These are phyloP conservation scores for Physocephala rufipes DNA, from an alignment of 2,888 invertebrate genomes.

Conservation along the genomic window DNA sequence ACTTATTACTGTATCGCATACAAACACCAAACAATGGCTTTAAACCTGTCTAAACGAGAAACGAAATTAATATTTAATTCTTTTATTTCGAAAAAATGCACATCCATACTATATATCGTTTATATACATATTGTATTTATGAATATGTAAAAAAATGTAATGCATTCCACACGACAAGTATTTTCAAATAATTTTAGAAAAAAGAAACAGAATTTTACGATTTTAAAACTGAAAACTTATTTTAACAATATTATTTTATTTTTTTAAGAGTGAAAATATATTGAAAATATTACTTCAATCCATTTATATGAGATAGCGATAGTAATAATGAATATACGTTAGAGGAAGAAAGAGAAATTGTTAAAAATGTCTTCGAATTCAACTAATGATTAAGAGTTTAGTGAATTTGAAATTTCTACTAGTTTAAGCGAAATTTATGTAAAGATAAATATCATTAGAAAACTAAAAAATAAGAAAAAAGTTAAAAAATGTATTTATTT, in stretches of 20 bases:
- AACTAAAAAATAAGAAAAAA: too few species aligned
- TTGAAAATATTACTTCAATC: neutral
- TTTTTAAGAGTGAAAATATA: neutral
- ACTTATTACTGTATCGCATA: slow-evolving; percentile 9
- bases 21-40: slow-evolving; percentile 12
- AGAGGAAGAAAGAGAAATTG: neutral
- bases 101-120: slow-evolving; percentile 30
- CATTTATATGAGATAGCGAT: neutral
- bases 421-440: too few species aligned
- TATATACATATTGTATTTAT: slow-evolving; percentile 8
- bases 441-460: too few species aligned
- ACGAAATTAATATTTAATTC: too few species aligned
- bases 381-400: too few species aligned
- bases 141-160: too few species aligned
- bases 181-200: too few species aligned
- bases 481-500: too few species aligned
- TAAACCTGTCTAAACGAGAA: neutral
- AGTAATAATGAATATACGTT: neutral
- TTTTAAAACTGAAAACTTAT: slow-evolving; percentile 21
- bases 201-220: slow-evolving; percentile 38
- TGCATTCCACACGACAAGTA: too few species aligned
- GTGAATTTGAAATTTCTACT: too few species aligned
- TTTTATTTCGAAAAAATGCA: too few species aligned
- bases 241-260: neutral
- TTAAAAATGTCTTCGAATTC: too few species aligned